Percentiles rank a stretch among this genome's conserved stretches.
Evolutionary conservation across 2,113 vertebrate species (phyloP).

Genomic region (Aleadryas rufinucha): DNA sequence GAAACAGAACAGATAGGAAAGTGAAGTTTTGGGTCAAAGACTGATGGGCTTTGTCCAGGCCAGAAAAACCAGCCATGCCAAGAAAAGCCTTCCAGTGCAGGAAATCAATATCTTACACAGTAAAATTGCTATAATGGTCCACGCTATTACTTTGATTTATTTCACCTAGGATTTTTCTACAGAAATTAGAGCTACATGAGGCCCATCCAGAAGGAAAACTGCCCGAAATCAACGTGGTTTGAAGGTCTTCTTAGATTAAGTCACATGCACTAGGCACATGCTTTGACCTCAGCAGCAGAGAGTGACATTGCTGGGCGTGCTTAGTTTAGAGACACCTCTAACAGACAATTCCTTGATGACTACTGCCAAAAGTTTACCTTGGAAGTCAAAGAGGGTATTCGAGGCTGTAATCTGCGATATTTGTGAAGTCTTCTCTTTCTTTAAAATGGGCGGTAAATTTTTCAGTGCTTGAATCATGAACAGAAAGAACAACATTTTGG

Average conservation of each 20-base stretch:
- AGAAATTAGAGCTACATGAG: background rate
- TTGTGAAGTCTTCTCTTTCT: background rate
- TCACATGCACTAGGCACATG: too few relatives aligned
- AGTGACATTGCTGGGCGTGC: background rate
- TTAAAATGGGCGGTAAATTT: background rate
- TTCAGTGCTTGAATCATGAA: background rate
- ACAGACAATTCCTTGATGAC: background rate
- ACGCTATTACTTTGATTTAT: background rate
- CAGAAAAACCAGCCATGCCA: background rate
- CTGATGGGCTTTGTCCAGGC: background rate
- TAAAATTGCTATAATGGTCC: background rate
- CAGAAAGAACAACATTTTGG: background rate
- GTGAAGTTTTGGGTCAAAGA: background rate
- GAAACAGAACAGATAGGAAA: background rate
- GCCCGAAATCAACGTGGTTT: background rate
- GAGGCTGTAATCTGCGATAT: background rate
- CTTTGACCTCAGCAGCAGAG: background rate
- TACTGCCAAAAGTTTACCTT: background rate
- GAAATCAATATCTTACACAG: background rate
- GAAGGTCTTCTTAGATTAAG: background rate
- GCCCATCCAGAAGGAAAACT: background rate
- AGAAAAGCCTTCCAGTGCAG: background rate
- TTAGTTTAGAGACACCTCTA: background rate
- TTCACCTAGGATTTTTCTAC: background rate
- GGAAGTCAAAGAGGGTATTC: background rate